Base-by-base conservation (phyloP, 2,113 vertebrate species). In the Tichodroma muraria region DNA sequence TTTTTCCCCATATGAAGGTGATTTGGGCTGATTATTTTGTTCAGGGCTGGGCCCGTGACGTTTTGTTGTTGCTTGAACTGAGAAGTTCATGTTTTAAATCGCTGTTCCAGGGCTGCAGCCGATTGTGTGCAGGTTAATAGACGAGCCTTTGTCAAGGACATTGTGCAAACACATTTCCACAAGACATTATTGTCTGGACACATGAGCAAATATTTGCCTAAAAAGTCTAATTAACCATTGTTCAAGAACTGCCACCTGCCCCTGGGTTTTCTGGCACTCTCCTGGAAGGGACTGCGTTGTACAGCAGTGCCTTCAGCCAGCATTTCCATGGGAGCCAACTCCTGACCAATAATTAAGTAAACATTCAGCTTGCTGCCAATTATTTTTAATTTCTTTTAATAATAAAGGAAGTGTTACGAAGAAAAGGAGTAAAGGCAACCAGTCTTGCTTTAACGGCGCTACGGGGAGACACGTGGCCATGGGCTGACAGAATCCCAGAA, bases 91-190 rank as follows among this genome's bases (percentile, higher is more conserved):
- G 54, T 76, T 66, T 78, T 91, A 92, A 91, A 91, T 61, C 6
- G 16, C 66, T 86, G 78, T 92, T 94, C 85, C 89, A 88, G 77
- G 52, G 73, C 82, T 61, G 61, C 79, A 90, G 40, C 40, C 6
- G 0, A 71, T 60, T 95, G 84, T 85, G 64, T 92, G 73, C 71
- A 86, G 80, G 89, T 92, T 96, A 88, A 86, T 50, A 80, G 81
- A 81, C 4, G 1, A 88, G 61, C 30, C 53, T 89, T 91, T 94
- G 80, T 96, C 91, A 95, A 93, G 91, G 91, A 89, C 85, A 84
- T 71, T 86, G 66, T 94, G 82, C 79, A 94, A 96, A 94, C 79
- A 90, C 81, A 78, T 95, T 96, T 96, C 94, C 93, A 96, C 81
- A 96, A 94, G 88, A 81, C 52, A 73, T 89, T 85, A 94, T 95